phyloP scores from a whole-genome alignment of 1,140 invertebrate genomes.

The Uloborus diversus region DNA sequence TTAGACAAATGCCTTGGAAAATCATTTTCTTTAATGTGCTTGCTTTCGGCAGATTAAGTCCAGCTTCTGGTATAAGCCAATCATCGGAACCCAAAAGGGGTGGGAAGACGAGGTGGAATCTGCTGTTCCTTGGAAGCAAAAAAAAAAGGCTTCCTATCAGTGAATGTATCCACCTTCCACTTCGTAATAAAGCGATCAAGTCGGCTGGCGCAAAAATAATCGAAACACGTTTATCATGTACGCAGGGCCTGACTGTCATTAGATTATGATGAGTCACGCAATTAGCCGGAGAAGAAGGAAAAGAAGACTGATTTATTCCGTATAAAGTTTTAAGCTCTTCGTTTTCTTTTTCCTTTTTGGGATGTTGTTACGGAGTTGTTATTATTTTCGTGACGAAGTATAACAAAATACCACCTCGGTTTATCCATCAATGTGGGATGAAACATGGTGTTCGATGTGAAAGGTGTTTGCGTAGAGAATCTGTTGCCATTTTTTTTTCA shows the following conservation, averaged over 20 bases:
- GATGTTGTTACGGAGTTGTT: neutral
- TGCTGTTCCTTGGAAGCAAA: neutral
- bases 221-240: conserved; percentile 20
- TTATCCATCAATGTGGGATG: neutral
- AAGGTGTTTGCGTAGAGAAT: neutral
- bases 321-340: neutral
- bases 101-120: too few species aligned
- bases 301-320: neutral
- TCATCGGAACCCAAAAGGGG: too few species aligned
- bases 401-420: neutral
- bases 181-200: conserved; percentile 21
- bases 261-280: neutral
- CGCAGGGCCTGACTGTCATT: neutral
- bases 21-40: too few species aligned
- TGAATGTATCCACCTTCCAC: neutral
- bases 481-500: neutral
- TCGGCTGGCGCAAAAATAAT: conserved; percentile 3
- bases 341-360: neutral
- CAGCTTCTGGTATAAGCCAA: too few species aligned
- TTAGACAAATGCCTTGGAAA: too few species aligned
- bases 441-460: neutral
- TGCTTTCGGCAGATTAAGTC: too few species aligned
- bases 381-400: conserved; percentile 14
- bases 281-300: neutral
- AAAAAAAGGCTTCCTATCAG: neutral